Percentiles rank a stretch among this genome's conserved stretches.
These are phyloP conservation scores for Aythya baeri DNA, from an alignment of 2,113 vertebrate species.

Conservation along the genomic window DNA sequence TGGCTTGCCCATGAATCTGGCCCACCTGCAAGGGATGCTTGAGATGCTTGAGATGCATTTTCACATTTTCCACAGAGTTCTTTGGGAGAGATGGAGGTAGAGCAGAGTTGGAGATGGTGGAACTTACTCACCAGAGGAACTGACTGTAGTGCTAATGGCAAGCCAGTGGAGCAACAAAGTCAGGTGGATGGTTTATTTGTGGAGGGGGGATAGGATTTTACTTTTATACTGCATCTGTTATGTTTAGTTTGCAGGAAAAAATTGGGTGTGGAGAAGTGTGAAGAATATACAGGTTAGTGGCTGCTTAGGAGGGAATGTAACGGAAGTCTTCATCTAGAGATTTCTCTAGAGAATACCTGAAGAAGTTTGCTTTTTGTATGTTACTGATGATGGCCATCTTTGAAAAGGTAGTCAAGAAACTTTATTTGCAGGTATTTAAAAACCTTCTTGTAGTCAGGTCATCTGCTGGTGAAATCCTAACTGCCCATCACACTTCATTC, in stretches of 20 bases:
- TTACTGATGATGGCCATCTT: not conserved
- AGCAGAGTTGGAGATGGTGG: not conserved
- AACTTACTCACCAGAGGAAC: not conserved
- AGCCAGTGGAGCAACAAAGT: not conserved
- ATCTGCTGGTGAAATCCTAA: not conserved
- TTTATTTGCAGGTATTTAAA: conserved; percentile 26
- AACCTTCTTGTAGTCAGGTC: not conserved
- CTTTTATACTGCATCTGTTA: not conserved
- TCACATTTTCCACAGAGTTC: not conserved
- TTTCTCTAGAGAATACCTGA: not conserved
- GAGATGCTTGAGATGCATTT: not conserved
- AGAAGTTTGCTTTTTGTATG: not conserved
- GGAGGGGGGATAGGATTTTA: fast-evolving
- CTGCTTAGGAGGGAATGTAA: not conserved
- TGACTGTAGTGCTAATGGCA: not conserved
- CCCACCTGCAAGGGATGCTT: not conserved
- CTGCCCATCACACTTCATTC: not conserved
- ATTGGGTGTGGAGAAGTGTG: not conserved
- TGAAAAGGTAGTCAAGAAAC: not conserved
- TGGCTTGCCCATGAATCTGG: not conserved
- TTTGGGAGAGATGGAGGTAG: not conserved
- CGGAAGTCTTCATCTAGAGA: not conserved
- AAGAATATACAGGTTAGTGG: not conserved
- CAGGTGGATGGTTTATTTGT: not conserved
- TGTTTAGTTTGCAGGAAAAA: not conserved